These are phyloP conservation scores for Gymnoscopelus braueri DNA, from an alignment of 2,797 vertebrate genomes.

Conservation along the genomic window DNA sequence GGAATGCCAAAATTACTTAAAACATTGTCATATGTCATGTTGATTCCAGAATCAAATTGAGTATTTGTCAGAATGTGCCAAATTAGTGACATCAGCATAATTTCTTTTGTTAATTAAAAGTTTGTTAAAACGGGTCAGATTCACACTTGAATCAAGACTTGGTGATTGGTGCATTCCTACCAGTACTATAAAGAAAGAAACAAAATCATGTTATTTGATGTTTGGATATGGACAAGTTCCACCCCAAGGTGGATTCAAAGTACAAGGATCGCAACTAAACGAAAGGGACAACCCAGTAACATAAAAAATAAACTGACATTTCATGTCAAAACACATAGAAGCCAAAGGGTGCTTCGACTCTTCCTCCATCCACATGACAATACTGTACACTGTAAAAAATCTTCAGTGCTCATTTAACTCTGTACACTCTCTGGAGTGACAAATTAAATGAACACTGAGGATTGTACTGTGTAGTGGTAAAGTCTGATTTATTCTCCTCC, in stretches of 20 bases:
- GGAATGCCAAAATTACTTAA: slow-evolving; percentile 36
- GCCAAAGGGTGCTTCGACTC: slow-evolving; percentile 63
- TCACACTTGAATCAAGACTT: neutral
- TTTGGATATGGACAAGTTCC: slow-evolving; percentile 40
- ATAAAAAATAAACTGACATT: slow-evolving; percentile 23
- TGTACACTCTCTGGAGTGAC: too few species aligned
- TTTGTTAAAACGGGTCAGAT: neutral
- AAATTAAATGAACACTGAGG: too few species aligned
- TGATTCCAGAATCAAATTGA: slow-evolving; percentile 38
- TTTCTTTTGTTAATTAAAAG: neutral
- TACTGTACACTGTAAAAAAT: slow-evolving; percentile 30
- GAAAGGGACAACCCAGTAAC: slow-evolving; percentile 17
- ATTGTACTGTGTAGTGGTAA: too few species aligned
- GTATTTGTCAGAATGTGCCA: too few species aligned
- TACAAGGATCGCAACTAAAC: slow-evolving; percentile 3
- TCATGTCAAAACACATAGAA: slow-evolving; percentile 31
- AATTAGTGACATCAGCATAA: too few species aligned
- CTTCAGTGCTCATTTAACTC: too few species aligned
- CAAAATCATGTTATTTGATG: slow-evolving; percentile 18
- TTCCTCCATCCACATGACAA: slow-evolving; percentile 76
- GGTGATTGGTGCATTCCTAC: slow-evolving; percentile 5
- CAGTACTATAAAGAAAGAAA: slow-evolving; percentile 38
- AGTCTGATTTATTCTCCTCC: neutral
- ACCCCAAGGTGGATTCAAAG: slow-evolving; percentile 26
- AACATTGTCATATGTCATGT: slow-evolving; percentile 29